Percentiles rank a stretch among this genome's conserved stretches.
Conservation (phyloP, 2,888 invertebrate species). For the Orchesellides sinensis region DNA sequence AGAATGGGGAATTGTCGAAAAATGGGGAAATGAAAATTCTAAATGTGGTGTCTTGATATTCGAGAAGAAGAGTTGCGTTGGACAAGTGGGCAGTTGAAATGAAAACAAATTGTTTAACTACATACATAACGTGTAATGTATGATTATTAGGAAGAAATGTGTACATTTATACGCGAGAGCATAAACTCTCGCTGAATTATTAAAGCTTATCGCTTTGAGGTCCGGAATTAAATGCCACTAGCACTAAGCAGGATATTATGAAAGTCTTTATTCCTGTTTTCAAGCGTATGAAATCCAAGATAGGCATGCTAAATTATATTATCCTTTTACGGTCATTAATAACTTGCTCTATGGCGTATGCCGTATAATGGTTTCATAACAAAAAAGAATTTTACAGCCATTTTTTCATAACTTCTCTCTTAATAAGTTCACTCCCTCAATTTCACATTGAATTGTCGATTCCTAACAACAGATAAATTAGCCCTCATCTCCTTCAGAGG, state of each 20-base stretch:
- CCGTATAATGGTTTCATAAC: constrained; percentile 7
- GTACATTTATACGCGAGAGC: background rate
- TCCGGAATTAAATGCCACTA: constrained; percentile 14
- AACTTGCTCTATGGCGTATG: constrained; percentile 33
- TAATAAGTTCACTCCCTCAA: constrained; percentile 15
- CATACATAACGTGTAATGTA: background rate
- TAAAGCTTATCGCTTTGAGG: background rate
- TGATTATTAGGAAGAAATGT: background rate
- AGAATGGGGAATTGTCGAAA: constrained; percentile 9
- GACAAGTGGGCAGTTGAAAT: background rate
- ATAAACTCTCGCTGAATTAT: background rate
- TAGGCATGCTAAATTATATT: constrained; percentile 50
- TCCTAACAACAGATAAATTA: constrained; percentile 28
- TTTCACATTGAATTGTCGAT: constrained; percentile 27
- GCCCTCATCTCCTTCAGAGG: background rate
- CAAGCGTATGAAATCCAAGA: constrained; percentile 31
- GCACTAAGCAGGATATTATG: too few species aligned
- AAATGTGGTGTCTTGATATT: too few species aligned
- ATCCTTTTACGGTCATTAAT: constrained; percentile 44
- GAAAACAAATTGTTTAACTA: too few species aligned
- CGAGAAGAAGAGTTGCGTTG: too few species aligned
- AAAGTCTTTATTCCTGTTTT: background rate
- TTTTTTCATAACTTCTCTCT: constrained; percentile 1
- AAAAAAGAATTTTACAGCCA: background rate
- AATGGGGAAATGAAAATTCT: constrained; percentile 9